These are phyloP conservation scores for Danio rerio DNA, from an alignment of 2,113 vertebrate species.

Conservation along the genomic window GRCz12tu NC_133178.1:25844001-25844500, in stretches of 20 bases:
- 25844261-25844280: neutral
- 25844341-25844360: slow-evolving; percentile 27
- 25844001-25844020: too few relatives aligned
- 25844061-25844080: too few relatives aligned
- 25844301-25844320: slow-evolving; percentile 41
- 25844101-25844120: too few relatives aligned
- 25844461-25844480: slow-evolving; percentile 42
- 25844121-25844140: too few relatives aligned
- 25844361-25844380: slow-evolving; percentile 41
- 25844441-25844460: slow-evolving; percentile 32
- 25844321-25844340: slow-evolving; percentile 34
- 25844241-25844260: neutral
- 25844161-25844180: neutral
- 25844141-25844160: neutral
- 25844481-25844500: slow-evolving; percentile 38
- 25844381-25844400: slow-evolving; percentile 41
- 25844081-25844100: too few relatives aligned
- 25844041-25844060: too few relatives aligned
- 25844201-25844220: neutral
- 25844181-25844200: neutral
- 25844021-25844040: too few relatives aligned
- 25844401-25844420: slow-evolving; percentile 31
- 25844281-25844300: slow-evolving; percentile 33
- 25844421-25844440: neutral
- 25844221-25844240: neutral